Percentiles rank a stretch among this genome's conserved stretches.
Conservation (phyloP, 2,113 vertebrate genomes). For the Scomber japonicus region DNA sequence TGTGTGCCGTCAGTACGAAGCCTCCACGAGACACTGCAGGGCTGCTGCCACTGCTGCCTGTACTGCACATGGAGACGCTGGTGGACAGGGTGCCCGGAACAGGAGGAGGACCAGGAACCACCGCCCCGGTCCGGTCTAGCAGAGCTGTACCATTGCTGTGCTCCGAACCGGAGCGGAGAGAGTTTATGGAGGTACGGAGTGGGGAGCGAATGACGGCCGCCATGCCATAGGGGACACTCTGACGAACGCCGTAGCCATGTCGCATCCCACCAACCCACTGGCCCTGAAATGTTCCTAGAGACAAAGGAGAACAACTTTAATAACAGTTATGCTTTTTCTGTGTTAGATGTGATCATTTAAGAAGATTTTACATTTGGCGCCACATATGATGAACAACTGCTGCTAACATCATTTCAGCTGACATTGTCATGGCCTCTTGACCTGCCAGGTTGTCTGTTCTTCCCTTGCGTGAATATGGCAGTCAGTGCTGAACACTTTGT, state of each 20-base stretch:
- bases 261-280: conserved; percentile 99
- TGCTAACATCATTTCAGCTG: too few relatives aligned
- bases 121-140: conserved; percentile 85
- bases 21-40: conserved; percentile 93
- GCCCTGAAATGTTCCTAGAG: conserved; percentile 95
- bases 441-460: too few relatives aligned
- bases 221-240: conserved; percentile 98
- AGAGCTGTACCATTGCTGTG: conserved; percentile 95
- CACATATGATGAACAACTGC: too few relatives aligned
- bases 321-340: too few relatives aligned
- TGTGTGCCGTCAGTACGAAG: conserved; percentile 96
- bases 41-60: conserved; percentile 88
- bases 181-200: conserved; percentile 98
- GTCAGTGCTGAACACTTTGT: too few relatives aligned
- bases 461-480: too few relatives aligned
- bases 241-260: conserved; percentile 96
- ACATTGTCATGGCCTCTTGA: too few relatives aligned
- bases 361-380: too few relatives aligned
- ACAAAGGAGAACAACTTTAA: conserved; percentile 19
- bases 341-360: too few relatives aligned
- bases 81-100: conserved; percentile 71
- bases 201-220: conserved; percentile 98
- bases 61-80: conserved; percentile 81
- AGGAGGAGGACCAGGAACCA: conserved; percentile 73
- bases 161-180: conserved; percentile 96